Conservation (phyloP, 2,113 vertebrate genomes). For the Alethe castanea region DNA sequence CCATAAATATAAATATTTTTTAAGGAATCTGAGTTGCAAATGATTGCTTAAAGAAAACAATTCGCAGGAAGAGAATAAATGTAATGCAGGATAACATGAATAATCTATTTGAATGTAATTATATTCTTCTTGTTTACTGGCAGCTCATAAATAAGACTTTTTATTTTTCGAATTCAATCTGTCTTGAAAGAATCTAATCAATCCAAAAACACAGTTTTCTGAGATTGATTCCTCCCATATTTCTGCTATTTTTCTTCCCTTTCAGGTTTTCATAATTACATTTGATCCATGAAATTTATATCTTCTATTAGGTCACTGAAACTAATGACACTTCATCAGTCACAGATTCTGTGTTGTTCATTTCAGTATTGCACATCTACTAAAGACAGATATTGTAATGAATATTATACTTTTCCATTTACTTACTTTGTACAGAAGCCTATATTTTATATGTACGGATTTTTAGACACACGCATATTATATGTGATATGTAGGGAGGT, state of each 20-base stretch:
- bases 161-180: background rate
- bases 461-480: fast-evolving
- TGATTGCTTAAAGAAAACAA: background rate
- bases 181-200: background rate
- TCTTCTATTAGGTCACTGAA: background rate
- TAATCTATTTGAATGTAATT: background rate
- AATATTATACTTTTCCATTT: background rate
- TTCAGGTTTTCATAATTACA: background rate
- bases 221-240: background rate
- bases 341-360: background rate
- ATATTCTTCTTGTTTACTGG: background rate
- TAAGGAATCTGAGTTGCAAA: background rate
- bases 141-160: background rate
- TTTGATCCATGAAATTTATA: background rate
- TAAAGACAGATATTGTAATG: background rate
- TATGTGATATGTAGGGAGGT: background rate
- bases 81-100: background rate
- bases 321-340: background rate
- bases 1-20: background rate
- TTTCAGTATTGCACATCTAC: background rate
- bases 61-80: background rate
- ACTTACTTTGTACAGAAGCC: background rate
- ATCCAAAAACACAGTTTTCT: background rate
- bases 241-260: background rate
- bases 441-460: background rate